These are phyloP conservation scores for Andrena minutula DNA, from an alignment of 2,888 invertebrate species.

Conservation along the genomic window DNA sequence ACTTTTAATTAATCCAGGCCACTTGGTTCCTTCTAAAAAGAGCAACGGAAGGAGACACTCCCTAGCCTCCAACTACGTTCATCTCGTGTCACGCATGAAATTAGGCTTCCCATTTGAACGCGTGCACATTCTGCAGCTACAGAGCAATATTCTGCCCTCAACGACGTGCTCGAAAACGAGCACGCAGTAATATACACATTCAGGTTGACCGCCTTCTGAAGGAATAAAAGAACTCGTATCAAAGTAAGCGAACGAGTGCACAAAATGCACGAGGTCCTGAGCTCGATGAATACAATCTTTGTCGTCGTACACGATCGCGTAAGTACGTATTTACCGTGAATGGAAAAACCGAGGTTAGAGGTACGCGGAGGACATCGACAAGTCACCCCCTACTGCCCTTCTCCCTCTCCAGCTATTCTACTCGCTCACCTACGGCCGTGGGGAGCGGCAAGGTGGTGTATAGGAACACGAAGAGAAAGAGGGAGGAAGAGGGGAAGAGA, in stretches of 20 bases:
- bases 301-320: constrained; percentile 46
- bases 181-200: constrained; percentile 64
- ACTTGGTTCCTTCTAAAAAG: no score
- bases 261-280: constrained; percentile 42
- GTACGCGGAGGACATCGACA: constrained; percentile 67
- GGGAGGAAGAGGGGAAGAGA: constrained; percentile 29
- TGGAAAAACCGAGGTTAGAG: constrained; percentile 55
- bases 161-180: constrained; percentile 22
- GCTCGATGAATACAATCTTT: constrained; percentile 35
- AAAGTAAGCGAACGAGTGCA: constrained; percentile 59
- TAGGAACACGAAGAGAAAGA: constrained; percentile 13
- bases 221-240: constrained; percentile 16
- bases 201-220: constrained; percentile 64
- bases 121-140: constrained; percentile 41
- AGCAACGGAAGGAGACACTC: no score
- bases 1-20: no score
- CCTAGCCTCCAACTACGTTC: neutral
- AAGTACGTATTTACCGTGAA: constrained; percentile 51
- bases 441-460: constrained; percentile 50
- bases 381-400: constrained; percentile 55
- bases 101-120: constrained; percentile 63
- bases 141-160: constrained; percentile 35
- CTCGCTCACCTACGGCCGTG: constrained; percentile 52
- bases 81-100: constrained; percentile 35
- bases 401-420: constrained; percentile 51